A percentile compares a stretch with the other conserved stretches of the same genome.
These are phyloP conservation scores for Pipa parva DNA, from an alignment of 2,113 vertebrate genomes.

Conservation along the genomic window DNA sequence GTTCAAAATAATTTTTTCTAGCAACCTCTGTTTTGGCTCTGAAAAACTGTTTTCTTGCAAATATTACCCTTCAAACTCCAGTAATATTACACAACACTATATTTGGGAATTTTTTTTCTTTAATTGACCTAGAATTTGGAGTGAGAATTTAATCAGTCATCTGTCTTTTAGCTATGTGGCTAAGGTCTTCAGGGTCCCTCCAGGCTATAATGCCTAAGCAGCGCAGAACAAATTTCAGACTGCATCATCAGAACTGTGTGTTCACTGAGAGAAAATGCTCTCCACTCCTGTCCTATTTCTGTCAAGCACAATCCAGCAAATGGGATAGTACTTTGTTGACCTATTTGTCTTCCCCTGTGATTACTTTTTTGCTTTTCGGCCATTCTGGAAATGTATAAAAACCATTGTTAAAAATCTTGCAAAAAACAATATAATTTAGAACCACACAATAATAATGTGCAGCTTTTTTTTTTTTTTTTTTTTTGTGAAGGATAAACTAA, in stretches of 20 bases:
- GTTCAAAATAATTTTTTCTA: not conserved
- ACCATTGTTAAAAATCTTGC: slow-evolving; percentile 38
- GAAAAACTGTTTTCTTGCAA: not conserved
- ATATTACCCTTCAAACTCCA: no score
- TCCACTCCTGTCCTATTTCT: slow-evolving; percentile 54
- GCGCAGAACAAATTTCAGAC: slow-evolving; percentile 33
- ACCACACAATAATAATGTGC: slow-evolving; percentile 15
- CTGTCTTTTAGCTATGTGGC: slow-evolving; percentile 34
- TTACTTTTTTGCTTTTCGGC: slow-evolving; percentile 37
- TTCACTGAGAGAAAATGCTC: slow-evolving; percentile 41
- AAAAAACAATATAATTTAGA: slow-evolving; percentile 34
- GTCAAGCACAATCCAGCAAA: slow-evolving; percentile 50
- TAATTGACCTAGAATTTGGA: slow-evolving; percentile 34
- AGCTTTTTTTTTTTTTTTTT: slow-evolving; percentile 31
- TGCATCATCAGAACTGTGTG: slow-evolving; percentile 44
- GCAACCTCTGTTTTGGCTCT: not conserved
- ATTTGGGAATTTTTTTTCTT: slow-evolving; percentile 16
- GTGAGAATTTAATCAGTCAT: slow-evolving; percentile 34
- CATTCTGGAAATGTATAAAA: slow-evolving; percentile 38
- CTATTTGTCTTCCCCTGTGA: slow-evolving; percentile 46
- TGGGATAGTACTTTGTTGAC: slow-evolving; percentile 46
- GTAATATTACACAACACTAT: not conserved
- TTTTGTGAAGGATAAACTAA: slow-evolving; percentile 25
- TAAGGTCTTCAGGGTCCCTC: slow-evolving; percentile 39
- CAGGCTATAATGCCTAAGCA: slow-evolving; percentile 36